Evolutionary conservation across 1,140 invertebrate species (phyloP).

Genomic region (Atta texana): DNA sequence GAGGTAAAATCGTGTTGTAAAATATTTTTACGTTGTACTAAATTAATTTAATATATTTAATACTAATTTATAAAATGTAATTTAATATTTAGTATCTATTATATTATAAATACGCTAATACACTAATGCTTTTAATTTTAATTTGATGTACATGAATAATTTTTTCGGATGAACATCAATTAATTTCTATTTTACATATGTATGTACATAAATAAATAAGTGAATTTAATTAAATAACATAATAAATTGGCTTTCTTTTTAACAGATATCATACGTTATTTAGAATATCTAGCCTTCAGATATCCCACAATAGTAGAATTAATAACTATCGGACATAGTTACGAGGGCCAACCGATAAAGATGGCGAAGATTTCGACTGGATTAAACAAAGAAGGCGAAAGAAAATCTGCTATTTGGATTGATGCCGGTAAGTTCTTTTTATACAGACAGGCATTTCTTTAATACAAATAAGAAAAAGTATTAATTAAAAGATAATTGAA

Average conservation of each 20-base stretch:
- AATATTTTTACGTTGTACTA: neutral
- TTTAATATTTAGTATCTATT: neutral
- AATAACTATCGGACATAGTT: conserved; percentile 91
- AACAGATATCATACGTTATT: conserved; percentile 90
- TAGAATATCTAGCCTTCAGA: conserved; percentile 91
- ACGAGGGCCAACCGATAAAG: conserved; percentile 91
- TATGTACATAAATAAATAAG: neutral
- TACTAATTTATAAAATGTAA: neutral
- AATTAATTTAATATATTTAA: neutral
- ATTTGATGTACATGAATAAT: neutral
- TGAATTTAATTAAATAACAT: neutral
- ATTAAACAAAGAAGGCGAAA: conserved; percentile 78
- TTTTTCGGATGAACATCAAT: neutral
- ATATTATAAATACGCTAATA: too few relatives aligned
- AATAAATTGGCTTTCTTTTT: conserved; percentile 19
- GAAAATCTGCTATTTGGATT: conserved; percentile 88
- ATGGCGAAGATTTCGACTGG: conserved; percentile 88
- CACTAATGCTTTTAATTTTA: neutral
- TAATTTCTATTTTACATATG: neutral
- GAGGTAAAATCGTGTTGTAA: conserved; percentile 82
- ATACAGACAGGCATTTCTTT: neutral
- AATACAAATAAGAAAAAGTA: neutral
- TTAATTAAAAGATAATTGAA: neutral
- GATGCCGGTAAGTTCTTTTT: conserved; percentile 86
- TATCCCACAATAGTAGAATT: conserved; percentile 91